These are phyloP conservation scores for Alca torda DNA, from an alignment of 2,797 vertebrate genomes.

Conservation along the genomic window DNA sequence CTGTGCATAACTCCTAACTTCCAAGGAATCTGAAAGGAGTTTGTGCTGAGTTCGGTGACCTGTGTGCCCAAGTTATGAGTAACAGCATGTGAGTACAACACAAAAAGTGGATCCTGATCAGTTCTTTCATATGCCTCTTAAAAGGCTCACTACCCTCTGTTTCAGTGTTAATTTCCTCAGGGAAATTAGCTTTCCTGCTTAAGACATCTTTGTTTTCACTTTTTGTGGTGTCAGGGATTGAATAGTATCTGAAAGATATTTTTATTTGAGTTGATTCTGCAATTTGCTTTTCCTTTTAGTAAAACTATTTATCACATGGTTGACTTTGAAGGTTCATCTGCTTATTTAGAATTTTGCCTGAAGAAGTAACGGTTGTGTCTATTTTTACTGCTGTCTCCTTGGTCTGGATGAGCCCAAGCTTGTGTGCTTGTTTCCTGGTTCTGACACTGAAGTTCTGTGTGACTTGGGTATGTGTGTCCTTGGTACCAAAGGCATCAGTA, in stretches of 20 bases:
- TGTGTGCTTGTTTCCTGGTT: background rate
- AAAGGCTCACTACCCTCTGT: background rate
- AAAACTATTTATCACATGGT: background rate
- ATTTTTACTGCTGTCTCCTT: background rate
- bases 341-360: background rate
- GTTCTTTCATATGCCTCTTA: background rate
- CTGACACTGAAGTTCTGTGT: background rate
- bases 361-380: background rate
- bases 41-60: background rate
- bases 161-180: background rate
- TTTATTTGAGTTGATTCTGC: background rate
- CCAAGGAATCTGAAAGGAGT: background rate
- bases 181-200: background rate
- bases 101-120: background rate
- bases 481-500: background rate
- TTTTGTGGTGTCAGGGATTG: background rate
- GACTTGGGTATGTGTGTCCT: background rate
- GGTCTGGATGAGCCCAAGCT: background rate
- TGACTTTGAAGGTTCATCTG: background rate
- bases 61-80: background rate
- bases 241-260: background rate
- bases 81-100: background rate
- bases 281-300: background rate
- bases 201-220: background rate
- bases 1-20: background rate